Percentiles rank a stretch among this genome's conserved stretches.
Conservation (phyloP, 2,888 invertebrate species). For the Hydraecia micacea region DNA sequence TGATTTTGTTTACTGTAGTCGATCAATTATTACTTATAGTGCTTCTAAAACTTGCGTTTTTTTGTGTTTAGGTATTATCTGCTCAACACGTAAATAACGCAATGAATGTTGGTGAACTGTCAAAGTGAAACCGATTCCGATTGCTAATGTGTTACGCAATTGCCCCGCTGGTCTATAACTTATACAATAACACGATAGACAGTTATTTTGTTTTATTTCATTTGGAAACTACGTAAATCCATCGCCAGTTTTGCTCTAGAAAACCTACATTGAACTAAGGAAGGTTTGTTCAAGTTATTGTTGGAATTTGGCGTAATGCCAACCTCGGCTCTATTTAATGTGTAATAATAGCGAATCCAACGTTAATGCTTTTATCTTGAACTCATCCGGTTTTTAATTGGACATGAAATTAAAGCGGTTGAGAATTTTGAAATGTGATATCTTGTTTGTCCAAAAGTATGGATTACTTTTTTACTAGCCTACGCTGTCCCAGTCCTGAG, state of each 20-base stretch:
- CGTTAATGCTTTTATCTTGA: slow-evolving; percentile 50
- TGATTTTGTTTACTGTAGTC: too few relatives aligned
- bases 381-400: slow-evolving; percentile 53
- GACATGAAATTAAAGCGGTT: slow-evolving; percentile 9
- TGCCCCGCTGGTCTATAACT: too few relatives aligned
- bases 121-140: too few relatives aligned
- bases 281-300: slow-evolving; percentile 40
- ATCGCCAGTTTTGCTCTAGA: slow-evolving; percentile 14
- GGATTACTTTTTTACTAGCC: too few relatives aligned
- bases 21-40: too few relatives aligned
- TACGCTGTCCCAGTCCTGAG: too few relatives aligned
- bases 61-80: too few relatives aligned
- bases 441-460: background rate
- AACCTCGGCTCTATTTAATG: slow-evolving; percentile 40
- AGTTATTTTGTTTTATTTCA: background rate
- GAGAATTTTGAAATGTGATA: slow-evolving; percentile 9
- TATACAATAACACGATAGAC: background rate
- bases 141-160: too few relatives aligned
- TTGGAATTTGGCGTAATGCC: slow-evolving; percentile 41
- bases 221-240: slow-evolving; percentile 2
- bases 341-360: slow-evolving; percentile 52
- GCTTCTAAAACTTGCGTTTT: too few relatives aligned
- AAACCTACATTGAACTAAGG: slow-evolving; percentile 26
- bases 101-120: too few relatives aligned
- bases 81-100: too few relatives aligned